Conservation (phyloP, 2,113 vertebrate species). For the Vanacampus margaritifer region DNA sequence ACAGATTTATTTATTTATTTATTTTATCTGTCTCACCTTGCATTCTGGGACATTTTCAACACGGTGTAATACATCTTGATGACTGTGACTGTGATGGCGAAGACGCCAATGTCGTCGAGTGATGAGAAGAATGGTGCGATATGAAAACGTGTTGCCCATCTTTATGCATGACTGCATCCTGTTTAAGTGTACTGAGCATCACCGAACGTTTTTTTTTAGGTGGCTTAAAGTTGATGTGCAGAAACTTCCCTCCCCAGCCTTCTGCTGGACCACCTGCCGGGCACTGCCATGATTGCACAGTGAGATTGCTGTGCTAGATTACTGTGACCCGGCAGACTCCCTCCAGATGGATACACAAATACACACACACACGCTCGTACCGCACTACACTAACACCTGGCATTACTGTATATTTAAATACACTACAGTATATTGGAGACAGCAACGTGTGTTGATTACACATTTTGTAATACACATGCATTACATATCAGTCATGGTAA, state of each 20-base stretch:
- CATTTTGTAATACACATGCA: constrained; percentile 4
- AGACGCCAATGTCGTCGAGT: constrained; percentile 2
- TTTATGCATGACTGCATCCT: constrained; percentile 12
- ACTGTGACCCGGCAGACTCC: constrained; percentile 60
- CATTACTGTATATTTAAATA: constrained; percentile 41
- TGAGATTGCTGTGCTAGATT: constrained; percentile 67
- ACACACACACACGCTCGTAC: constrained; percentile 4
- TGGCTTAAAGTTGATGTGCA: constrained; percentile 31
- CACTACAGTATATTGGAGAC: constrained; percentile 24
- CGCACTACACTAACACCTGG: constrained; percentile 44
- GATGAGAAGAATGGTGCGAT: constrained; percentile 22
- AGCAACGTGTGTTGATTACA: constrained; percentile 33
- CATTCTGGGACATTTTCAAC: constrained; percentile 20
- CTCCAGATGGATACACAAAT: constrained; percentile 38
- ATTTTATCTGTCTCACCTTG: constrained; percentile 40
- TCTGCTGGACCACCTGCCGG: constrained; percentile 65
- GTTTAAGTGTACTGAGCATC: constrained; percentile 4
- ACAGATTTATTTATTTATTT: constrained; percentile 19
- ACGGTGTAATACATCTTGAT: neutral
- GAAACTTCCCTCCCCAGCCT: constrained; percentile 57
- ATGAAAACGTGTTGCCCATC: constrained; percentile 19
- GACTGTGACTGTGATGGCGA: constrained; percentile 12
- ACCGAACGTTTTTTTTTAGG: constrained; percentile 10
- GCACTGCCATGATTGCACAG: constrained; percentile 64
- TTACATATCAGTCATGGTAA: constrained; percentile 17